Percentiles rank a stretch among this genome's conserved stretches.
Evolutionary conservation across 2,888 invertebrate species (phyloP).

Genomic region (Isoperla grammatica): DNA sequence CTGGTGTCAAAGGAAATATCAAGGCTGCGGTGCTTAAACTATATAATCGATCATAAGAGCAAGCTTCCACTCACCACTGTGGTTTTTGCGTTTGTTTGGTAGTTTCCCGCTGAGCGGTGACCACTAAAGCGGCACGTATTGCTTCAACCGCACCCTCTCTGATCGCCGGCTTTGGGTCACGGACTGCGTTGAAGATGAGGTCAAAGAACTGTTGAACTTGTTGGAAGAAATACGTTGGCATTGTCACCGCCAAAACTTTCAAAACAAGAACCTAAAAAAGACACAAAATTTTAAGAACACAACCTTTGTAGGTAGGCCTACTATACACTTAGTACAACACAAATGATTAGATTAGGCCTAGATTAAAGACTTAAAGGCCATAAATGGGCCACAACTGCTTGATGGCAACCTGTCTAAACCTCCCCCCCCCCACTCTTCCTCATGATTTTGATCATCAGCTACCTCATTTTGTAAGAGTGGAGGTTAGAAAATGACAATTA

Average conservation of each 20-base stretch:
- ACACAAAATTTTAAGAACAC: constrained; percentile 27
- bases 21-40: too few relatives aligned
- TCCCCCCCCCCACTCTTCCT: too few relatives aligned
- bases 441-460: too few relatives aligned
- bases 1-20: too few relatives aligned
- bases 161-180: constrained; percentile 86
- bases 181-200: constrained; percentile 83
- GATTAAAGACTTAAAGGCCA: too few relatives aligned
- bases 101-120: constrained; percentile 94
- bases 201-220: constrained; percentile 92
- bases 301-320: too few relatives aligned
- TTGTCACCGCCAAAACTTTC: constrained; percentile 88
- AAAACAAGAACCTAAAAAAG: constrained; percentile 63
- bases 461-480: too few relatives aligned
- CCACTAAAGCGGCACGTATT: constrained; percentile 87
- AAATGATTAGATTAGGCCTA: background rate
- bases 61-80: constrained; percentile 59
- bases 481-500: too few relatives aligned
- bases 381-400: too few relatives aligned
- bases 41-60: too few relatives aligned
- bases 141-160: constrained; percentile 92
- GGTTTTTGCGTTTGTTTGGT: constrained; percentile 53
- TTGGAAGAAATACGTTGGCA: constrained; percentile 96
- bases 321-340: background rate
- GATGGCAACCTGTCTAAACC: too few relatives aligned